These are phyloP conservation scores for Bombus huntii DNA, from an alignment of 1,140 invertebrate genomes.

Conservation along the genomic window DNA sequence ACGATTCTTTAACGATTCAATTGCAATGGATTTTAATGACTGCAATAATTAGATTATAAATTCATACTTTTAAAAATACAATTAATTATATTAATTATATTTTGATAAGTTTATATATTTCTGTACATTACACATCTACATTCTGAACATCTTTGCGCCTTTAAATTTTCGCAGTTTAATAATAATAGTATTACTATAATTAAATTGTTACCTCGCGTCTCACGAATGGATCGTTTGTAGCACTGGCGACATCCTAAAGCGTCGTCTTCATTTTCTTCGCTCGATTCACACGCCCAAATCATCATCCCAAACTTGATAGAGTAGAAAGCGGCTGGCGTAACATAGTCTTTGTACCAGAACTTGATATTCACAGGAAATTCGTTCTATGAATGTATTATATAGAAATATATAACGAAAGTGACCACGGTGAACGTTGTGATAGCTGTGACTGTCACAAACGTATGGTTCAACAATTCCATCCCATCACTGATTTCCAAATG, in stretches of 20 bases:
- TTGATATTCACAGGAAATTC: constrained; percentile 12
- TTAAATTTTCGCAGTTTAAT: neutral
- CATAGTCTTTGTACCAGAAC: constrained; percentile 69
- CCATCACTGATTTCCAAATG: constrained; percentile 74
- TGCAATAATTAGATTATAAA: too few relatives aligned
- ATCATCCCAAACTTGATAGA: constrained; percentile 68
- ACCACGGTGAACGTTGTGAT: constrained; percentile 73
- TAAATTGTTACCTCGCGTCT: constrained; percentile 74
- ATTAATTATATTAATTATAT: too few relatives aligned
- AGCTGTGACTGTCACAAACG: constrained; percentile 67
- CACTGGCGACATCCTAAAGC: constrained; percentile 71
- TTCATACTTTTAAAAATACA: too few relatives aligned
- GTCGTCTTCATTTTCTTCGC: constrained; percentile 65
- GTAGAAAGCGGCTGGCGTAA: constrained; percentile 65
- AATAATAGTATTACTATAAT: neutral
- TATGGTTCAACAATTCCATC: constrained; percentile 68
- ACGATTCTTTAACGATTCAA: too few relatives aligned
- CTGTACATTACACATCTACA: accelerated
- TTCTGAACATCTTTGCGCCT: too few relatives aligned
- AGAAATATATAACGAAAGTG: constrained; percentile 78
- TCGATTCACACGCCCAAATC: constrained; percentile 73
- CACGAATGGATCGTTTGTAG: constrained; percentile 65
- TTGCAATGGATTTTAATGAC: too few relatives aligned
- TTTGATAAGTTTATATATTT: too few relatives aligned
- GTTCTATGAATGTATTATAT: neutral